Evolutionary conservation across 2,797 vertebrate genomes (phyloP).

Genomic region (Pantherophis alleghaniensis): DNA sequence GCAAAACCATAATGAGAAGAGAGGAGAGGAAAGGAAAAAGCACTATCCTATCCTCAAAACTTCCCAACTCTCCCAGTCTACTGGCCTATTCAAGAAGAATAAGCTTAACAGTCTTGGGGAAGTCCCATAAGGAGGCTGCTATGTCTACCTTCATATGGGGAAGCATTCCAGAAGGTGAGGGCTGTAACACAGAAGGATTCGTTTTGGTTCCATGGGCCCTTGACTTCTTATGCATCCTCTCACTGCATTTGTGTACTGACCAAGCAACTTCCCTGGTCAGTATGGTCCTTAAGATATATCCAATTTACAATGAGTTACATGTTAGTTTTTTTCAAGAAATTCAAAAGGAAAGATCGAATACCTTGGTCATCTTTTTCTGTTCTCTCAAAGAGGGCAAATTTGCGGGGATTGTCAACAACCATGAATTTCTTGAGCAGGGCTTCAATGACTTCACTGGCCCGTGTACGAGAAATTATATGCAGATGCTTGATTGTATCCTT

Average conservation of each 20-base stretch:
- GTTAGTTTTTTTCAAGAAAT: not conserved
- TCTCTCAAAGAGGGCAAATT: constrained; percentile 92
- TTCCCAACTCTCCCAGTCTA: not conserved
- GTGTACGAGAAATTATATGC: constrained; percentile 88
- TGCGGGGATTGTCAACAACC: constrained; percentile 91
- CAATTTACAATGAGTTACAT: not conserved
- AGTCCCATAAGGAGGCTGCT: not conserved
- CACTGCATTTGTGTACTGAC: not conserved
- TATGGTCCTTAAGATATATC: not conserved
- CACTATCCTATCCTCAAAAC: not conserved
- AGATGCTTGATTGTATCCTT: constrained; percentile 91
- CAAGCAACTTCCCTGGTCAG: not conserved
- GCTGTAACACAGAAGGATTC: not conserved
- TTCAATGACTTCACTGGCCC: constrained; percentile 88
- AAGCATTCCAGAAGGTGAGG: not conserved
- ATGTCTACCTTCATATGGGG: not conserved
- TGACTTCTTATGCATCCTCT: not conserved
- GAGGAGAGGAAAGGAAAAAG: not conserved
- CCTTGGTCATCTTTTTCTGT: constrained; percentile 87
- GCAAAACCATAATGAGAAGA: not conserved
- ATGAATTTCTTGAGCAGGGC: constrained; percentile 95
- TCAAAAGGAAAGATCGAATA: constrained; percentile 53
- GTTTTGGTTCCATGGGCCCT: not conserved
- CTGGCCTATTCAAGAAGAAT: not conserved
- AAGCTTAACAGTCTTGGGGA: not conserved